Evolutionary conservation across 2,888 invertebrate genomes (phyloP), one percentile per base, ranked within the genome.

Genomic region (Flexamia atlantica): DNA sequence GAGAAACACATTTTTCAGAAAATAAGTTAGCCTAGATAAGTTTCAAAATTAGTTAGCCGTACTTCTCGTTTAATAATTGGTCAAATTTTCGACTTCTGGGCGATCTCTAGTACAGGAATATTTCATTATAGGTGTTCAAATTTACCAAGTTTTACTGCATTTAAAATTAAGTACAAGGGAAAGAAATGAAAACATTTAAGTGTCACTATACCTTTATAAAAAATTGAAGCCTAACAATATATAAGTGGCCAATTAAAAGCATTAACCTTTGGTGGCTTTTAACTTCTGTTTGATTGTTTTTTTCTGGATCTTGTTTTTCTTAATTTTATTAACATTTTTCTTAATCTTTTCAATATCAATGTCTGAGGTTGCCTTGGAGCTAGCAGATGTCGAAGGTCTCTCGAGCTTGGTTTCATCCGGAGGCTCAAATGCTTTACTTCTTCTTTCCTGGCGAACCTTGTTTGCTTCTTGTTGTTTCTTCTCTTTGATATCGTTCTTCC

Each of bases 381-480:
- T 88, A 70, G 86, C 85, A 80, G 88, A 88, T 72, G 87, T 84
- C 85, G 88, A 88, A 46, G 53, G 12, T 81, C 85, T 81, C 60
- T 79, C 86, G 5, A 87, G 86, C 25, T 74, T 84, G 64, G 89
- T 89, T 89, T 97, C 97, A 86, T 92, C 91, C 0, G 97, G 98
- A 76, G 98, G 96, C 86, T 97, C 91, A 89, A 96, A 98, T 85
- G 95, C 95, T 90, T 95, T 93, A 86, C 95, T 95, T 86, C 98
- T 92, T 87, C 93, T 94, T 88, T 96, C 96, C 86, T 96, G 94
- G 87, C 95, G 93, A 83, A 92, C 93, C 88, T 94, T 94, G 70
- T 94, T 93, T 1, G 94, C 95, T 88, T 94, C 94, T 23, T 93
- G 92, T 89, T 97, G 95, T 89, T 95, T 97, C 85, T 95, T 95